Conservation (phyloP, 1,140 invertebrate genomes). For the Oreohelix idahoensis region DNA sequence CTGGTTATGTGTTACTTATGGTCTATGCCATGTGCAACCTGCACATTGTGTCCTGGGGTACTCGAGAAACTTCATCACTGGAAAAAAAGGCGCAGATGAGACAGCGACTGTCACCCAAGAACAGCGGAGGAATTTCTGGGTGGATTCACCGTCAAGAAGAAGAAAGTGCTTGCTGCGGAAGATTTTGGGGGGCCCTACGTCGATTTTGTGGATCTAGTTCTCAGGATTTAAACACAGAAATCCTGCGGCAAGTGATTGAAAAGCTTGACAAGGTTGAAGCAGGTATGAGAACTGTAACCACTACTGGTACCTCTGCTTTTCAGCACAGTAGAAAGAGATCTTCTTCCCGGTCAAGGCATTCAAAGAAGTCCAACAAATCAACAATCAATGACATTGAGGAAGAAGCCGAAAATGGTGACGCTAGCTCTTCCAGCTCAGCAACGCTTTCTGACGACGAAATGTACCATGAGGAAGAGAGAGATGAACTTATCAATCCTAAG, state of each 20-base stretch:
- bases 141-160: slow-evolving; percentile 53
- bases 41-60: slow-evolving; percentile 98
- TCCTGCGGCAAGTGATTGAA: slow-evolving; percentile 54
- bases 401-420: slow-evolving; percentile 46
- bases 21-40: slow-evolving; percentile 98
- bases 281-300: slow-evolving; percentile 44
- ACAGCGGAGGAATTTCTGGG: slow-evolving; percentile 39
- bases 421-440: slow-evolving; percentile 40
- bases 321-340: slow-evolving; percentile 43
- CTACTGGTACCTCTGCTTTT: slow-evolving; percentile 29
- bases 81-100: slow-evolving; percentile 54
- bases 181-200: slow-evolving; percentile 41
- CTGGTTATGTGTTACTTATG: slow-evolving; percentile 97
- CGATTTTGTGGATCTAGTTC: slow-evolving; percentile 44
- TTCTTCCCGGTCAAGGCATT: slow-evolving; percentile 49
- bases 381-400: slow-evolving; percentile 44
- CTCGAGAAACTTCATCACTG: slow-evolving; percentile 78
- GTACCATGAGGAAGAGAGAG: slow-evolving; percentile 47
- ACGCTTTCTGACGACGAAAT: slow-evolving; percentile 42
- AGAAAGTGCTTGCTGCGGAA: slow-evolving; percentile 50
- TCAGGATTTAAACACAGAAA: slow-evolving; percentile 51
- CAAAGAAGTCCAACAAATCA: slow-evolving; percentile 46
- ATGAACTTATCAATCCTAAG: slow-evolving; percentile 49
- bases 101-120: slow-evolving; percentile 62
- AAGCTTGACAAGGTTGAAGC: slow-evolving; percentile 56